Evolutionary conservation across 64 coral and sea anemone genomes (phyloP).

Genomic region (Stichodactyla helianthus): DNA sequence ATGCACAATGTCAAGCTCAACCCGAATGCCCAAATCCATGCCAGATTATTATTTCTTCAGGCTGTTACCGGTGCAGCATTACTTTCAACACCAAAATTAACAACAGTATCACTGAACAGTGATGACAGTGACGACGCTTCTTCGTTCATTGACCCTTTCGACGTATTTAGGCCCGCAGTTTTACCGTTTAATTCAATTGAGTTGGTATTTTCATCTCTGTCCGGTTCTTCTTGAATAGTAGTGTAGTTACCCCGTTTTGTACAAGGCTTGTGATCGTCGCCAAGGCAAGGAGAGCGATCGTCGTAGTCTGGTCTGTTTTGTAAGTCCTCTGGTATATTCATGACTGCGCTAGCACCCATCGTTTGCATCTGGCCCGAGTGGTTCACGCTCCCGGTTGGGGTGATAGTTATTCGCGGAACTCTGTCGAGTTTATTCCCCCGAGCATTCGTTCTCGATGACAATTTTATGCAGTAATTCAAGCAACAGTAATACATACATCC

Average conservation of each 20-base stretch:
- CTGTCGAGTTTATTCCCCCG: not conserved
- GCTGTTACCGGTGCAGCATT: not conserved
- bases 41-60: conserved; percentile 4
- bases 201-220: not conserved
- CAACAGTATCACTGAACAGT: conserved; percentile 31
- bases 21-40: not conserved
- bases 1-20: not conserved
- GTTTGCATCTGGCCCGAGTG: conserved; percentile 22
- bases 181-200: conserved; percentile 10
- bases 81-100: conserved; percentile 25
- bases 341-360: not conserved
- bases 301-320: conserved; percentile 1
- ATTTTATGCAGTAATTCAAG: not conserved
- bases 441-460: not conserved
- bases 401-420: not conserved
- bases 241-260: conserved; percentile 5
- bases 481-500: conserved; percentile 26
- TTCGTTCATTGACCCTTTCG: conserved; percentile 16
- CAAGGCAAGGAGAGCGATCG: not conserved
- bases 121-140: conserved; percentile 20
- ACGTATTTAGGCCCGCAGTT: not conserved
- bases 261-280: not conserved
- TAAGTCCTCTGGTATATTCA: not conserved
- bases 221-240: not conserved
- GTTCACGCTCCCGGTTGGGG: not conserved